These are phyloP conservation scores for Trogon surrucura DNA, from an alignment of 2,113 vertebrate genomes.

Conservation along the genomic window DNA sequence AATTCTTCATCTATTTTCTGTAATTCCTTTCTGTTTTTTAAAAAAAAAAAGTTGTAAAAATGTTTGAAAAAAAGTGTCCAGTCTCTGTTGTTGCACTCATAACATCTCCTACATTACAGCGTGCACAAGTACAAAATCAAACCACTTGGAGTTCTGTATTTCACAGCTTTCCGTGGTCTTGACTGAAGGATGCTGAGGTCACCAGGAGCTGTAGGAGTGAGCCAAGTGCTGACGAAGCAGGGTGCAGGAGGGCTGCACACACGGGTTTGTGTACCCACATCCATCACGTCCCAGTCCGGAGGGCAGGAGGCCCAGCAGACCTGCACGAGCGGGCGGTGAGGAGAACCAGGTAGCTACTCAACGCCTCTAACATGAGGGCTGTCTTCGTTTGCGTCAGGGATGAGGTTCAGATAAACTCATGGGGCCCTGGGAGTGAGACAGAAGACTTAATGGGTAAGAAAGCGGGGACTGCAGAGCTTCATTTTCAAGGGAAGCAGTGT, in stretches of 20 bases:
- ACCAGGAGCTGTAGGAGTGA: background rate
- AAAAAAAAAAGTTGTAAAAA: too few relatives aligned
- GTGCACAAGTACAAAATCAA: background rate
- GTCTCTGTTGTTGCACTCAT: background rate
- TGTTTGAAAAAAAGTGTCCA: background rate
- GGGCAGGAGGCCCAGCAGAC: background rate
- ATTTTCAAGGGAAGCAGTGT: background rate
- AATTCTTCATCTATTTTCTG: background rate
- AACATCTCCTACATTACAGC: background rate
- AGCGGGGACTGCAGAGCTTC: background rate
- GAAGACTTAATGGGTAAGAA: background rate
- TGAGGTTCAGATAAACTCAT: background rate
- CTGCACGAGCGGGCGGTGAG: background rate
- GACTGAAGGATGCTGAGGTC: background rate
- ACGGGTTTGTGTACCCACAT: background rate
- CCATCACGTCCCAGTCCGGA: background rate
- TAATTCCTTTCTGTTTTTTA: background rate
- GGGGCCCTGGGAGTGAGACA: fast-evolving
- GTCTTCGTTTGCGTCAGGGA: background rate
- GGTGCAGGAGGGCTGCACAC: background rate
- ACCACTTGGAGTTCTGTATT: background rate
- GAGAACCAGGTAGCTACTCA: background rate
- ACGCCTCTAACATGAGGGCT: background rate
- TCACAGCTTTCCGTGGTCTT: background rate
- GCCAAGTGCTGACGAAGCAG: background rate